Evolutionary conservation across 2,797 vertebrate genomes (phyloP).

Genomic region (Poeciliopsis paucimaculata): DNA sequence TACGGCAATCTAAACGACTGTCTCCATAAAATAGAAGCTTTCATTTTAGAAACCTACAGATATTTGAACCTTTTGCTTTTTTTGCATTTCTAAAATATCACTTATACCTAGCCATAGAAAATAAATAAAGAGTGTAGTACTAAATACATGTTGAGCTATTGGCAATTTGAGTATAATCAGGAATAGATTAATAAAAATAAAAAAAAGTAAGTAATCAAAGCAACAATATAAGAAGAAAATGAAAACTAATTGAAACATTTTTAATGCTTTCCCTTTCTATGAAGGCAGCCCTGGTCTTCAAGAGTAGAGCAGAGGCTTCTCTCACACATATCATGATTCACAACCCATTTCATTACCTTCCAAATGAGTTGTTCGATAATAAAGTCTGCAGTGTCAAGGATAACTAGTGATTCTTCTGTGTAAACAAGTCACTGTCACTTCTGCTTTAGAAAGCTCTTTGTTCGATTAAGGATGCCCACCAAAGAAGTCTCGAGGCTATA

Average conservation of each 20-base stretch:
- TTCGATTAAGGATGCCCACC: conserved; percentile 55
- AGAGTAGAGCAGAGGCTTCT: conserved; percentile 4
- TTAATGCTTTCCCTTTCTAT: neutral
- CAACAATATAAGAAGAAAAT: neutral
- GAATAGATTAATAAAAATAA: neutral
- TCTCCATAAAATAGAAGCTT: neutral
- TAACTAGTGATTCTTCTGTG: conserved; percentile 56
- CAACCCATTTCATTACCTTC: conserved; percentile 42
- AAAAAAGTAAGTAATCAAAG: neutral
- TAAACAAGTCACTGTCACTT: conserved; percentile 71
- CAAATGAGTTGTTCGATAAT: conserved; percentile 60
- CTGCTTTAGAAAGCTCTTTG: conserved; percentile 58
- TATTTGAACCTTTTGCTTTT: neutral
- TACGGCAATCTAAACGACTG: neutral
- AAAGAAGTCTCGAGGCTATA: conserved; percentile 35
- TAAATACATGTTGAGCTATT: neutral
- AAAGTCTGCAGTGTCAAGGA: conserved; percentile 56
- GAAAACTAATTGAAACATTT: neutral
- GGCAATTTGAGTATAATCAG: neutral
- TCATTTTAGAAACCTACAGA: neutral
- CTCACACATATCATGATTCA: conserved; percentile 17
- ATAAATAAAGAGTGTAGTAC: neutral
- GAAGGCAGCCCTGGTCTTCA: conserved; percentile 3
- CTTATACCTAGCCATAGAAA: neutral
- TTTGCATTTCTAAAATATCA: neutral